phyloP scores from a whole-genome alignment of 2,113 vertebrate genomes.

The Tragelaphus imberbis region DNA sequence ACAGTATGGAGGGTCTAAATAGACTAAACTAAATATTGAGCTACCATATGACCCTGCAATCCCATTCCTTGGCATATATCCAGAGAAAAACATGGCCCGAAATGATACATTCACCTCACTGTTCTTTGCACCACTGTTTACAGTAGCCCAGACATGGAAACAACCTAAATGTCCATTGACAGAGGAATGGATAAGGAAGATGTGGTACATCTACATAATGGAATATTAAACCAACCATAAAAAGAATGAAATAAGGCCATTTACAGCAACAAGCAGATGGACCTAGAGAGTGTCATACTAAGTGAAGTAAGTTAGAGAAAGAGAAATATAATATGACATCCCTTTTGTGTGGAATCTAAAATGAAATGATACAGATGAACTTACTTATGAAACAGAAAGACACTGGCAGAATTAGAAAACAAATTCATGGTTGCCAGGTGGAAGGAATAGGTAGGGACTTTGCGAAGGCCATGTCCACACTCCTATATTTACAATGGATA shows the following conservation, averaged over 20 bases:
- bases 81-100: neutral
- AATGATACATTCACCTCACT: neutral
- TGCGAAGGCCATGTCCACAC: neutral
- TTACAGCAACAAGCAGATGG: neutral
- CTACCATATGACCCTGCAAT: neutral
- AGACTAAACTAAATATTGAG: neutral
- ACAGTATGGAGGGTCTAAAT: neutral
- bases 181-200: neutral
- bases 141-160: neutral
- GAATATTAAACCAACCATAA: neutral
- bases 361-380: neutral
- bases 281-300: neutral
- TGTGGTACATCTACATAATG: neutral
- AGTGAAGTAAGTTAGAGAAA: neutral
- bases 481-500: neutral
- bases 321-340: neutral
- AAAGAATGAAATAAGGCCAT: neutral
- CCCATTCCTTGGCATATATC: neutral
- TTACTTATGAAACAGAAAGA: neutral
- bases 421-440: neutral
- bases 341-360: neutral
- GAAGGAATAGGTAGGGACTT: neutral
- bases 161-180: neutral
- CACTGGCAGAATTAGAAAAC: neutral
- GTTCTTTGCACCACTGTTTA: neutral